phyloP scores from a whole-genome alignment of 2,797 vertebrate species.

The Anguilla pacifica region DNA sequence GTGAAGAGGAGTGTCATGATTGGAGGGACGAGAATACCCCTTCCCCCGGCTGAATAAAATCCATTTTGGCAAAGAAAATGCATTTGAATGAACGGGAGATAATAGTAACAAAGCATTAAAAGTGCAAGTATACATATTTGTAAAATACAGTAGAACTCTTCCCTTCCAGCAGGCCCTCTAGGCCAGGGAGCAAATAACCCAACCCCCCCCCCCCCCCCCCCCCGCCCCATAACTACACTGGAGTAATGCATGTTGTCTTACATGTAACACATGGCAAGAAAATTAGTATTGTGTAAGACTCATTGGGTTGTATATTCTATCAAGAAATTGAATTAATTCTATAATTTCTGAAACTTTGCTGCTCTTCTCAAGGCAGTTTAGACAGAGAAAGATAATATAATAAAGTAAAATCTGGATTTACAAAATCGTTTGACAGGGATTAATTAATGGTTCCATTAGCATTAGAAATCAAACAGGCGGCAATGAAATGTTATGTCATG shows the following conservation, averaged over 20 bases:
- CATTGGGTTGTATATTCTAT: neutral
- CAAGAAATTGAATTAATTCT: neutral
- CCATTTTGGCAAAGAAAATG: no score
- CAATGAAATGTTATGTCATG: slow-evolving; percentile 25
- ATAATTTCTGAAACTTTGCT: neutral
- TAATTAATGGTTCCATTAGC: slow-evolving; percentile 40
- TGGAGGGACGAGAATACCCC: no score
- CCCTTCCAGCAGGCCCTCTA: no score
- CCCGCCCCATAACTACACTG: neutral
- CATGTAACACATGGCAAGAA: neutral
- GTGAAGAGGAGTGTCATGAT: no score
- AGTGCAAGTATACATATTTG: no score
- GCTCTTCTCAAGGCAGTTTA: neutral
- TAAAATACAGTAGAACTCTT: no score
- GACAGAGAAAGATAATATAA: neutral
- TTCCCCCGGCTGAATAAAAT: no score
- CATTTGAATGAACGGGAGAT: no score
- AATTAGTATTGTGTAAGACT: neutral
- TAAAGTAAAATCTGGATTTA: slow-evolving; percentile 1
- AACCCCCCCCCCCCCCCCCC: no score
- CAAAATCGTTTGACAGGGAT: slow-evolving; percentile 33
- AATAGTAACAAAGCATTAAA: no score
- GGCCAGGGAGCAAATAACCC: no score
- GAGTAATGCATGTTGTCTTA: neutral
- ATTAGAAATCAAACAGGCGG: slow-evolving; percentile 23